A percentile compares a stretch with the other conserved stretches of the same genome.
Evolutionary conservation across 2,113 vertebrate genomes (phyloP).

Genomic region (Carassius carassius): DNA sequence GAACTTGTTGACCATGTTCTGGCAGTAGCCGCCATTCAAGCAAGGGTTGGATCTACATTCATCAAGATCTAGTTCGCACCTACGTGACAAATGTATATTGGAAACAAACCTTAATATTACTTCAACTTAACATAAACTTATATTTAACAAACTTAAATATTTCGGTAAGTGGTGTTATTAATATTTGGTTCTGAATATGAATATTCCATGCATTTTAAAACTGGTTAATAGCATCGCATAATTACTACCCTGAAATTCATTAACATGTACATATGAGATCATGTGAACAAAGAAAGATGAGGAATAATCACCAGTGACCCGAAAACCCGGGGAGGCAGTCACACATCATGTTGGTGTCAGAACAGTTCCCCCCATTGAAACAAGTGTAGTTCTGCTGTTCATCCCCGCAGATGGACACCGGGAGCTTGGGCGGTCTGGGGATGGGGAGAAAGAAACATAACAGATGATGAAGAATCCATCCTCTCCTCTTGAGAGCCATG

Average conservation of each 20-base stretch:
- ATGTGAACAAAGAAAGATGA: not conserved
- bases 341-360: constrained; percentile 70
- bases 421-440: constrained; percentile 75
- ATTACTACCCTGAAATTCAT: not conserved
- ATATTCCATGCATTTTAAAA: not conserved
- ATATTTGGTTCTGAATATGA: not conserved
- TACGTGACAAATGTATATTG: constrained; percentile 53
- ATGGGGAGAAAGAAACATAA: constrained; percentile 15
- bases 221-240: not conserved
- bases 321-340: constrained; percentile 79
- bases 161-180: not conserved
- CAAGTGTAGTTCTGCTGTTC: constrained; percentile 84
- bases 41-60: constrained; percentile 87
- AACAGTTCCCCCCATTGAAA: constrained; percentile 87
- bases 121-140: not conserved
- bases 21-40: constrained; percentile 85
- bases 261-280: not conserved
- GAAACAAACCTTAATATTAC: not conserved
- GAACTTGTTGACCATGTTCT: constrained; percentile 81
- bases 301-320: constrained; percentile 81
- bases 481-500: not conserved
- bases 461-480: constrained; percentile 36
- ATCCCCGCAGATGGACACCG: constrained; percentile 83
- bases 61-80: constrained; percentile 86
- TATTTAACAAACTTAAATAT: constrained; percentile 5